Base-by-base conservation (phyloP, 2,113 vertebrate species). In the Chaetorhynchus papuensis region DNA sequence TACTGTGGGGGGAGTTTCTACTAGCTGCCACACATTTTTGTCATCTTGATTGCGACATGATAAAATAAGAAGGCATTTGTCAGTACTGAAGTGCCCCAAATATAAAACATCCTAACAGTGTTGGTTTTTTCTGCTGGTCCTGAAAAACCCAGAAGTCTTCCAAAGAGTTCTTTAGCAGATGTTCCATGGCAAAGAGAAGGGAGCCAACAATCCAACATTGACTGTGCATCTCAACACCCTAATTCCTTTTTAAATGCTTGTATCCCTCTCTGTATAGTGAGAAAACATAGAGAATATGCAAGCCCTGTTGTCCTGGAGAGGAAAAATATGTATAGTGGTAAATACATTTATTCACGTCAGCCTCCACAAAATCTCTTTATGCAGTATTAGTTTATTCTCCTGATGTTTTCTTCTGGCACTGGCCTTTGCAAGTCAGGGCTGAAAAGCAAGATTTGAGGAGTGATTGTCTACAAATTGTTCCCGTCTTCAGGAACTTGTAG, bases 1-100 rank as follows among this genome's bases (percentile, higher is more conserved):
- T 45, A 17, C 71, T 89, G 76, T 1, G 12, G 64, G 83, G 81
- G 69, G 64, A 92, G 72, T 90, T 93, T 90, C 92, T 94, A 83
- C 52, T 64, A 60, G 44, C 90, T 96, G 92, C 93, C 86, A 92
- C 88, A 30, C 86, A 96, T 96, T 86, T 97, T 93, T 96, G 90
- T 96, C 88, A 95, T 87, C 72, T 59, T 90, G 88, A 92, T 95
- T 91, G 83, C 85, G 89, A 93, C 83, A 79, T 90, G 86, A 81
- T 90, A 72, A 93, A 96, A 93, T 90, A 72, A 93, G 94, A 89
- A 70, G 56, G 37, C 79, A 92, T 93, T 96, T 90, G 85, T 93
- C 88, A 92, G 79, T 59, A 50, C 64, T 24, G 5, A 83, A 96
- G 69, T 78, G 76, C 31, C 90, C 86, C 88, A 96, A 56, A 95